Conservation (phyloP, 2,888 invertebrate species). For the Melitaea athalia region DNA sequence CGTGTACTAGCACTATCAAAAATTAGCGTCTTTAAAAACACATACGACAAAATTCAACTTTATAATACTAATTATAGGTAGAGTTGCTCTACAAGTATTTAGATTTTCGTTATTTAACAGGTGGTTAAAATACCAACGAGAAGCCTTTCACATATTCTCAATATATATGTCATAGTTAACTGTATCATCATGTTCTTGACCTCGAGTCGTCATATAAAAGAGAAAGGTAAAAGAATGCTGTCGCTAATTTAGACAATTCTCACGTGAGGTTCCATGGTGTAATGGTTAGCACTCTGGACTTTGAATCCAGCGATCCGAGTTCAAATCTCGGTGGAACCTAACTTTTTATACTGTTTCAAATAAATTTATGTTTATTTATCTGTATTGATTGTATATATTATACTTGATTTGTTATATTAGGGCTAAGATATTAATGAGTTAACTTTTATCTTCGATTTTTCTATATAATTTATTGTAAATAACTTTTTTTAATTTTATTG, state of each 20-base stretch:
- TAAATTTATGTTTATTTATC: background rate
- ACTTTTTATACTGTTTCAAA: constrained; percentile 42
- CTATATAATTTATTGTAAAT: too few species aligned
- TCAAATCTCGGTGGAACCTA: constrained; percentile 91
- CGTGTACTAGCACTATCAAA: too few species aligned
- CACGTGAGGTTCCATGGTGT: constrained; percentile 86
- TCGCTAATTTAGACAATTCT: constrained; percentile 41
- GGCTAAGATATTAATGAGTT: too few species aligned
- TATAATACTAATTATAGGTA: too few species aligned
- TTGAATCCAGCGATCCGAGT: constrained; percentile 93
- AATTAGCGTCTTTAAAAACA: too few species aligned
- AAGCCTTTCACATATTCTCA: constrained; percentile 4
- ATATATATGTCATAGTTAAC: background rate
- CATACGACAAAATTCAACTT: too few species aligned
- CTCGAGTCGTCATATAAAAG: constrained; percentile 25
- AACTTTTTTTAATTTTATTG: too few species aligned
- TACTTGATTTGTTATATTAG: too few species aligned
- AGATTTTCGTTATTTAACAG: background rate
- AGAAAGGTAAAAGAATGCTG: constrained; percentile 33
- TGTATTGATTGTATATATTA: too few species aligned
- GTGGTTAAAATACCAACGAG: background rate
- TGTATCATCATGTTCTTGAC: constrained; percentile 12
- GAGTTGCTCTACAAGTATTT: too few species aligned
- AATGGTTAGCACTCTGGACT: constrained; percentile 92
- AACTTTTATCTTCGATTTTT: too few species aligned